A percentile compares a stretch with the other conserved stretches of the same genome.
These are phyloP conservation scores for Hippocampus abdominalis DNA, from an alignment of 2,113 vertebrate genomes.

Conservation along the genomic window DNA sequence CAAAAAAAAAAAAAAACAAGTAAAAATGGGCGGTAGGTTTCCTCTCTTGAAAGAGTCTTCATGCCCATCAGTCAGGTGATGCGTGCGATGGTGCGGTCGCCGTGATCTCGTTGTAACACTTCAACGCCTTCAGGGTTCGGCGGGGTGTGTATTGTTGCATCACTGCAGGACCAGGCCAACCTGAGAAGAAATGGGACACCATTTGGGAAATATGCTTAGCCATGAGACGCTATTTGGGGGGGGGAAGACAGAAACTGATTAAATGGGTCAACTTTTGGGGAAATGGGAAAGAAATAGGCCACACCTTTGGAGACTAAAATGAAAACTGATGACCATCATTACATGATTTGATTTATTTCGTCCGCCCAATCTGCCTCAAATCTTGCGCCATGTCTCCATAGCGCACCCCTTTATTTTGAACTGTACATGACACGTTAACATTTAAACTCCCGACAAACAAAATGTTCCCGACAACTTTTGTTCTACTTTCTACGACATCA, in stretches of 20 bases:
- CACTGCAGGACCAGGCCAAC: conserved; percentile 97
- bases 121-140: conserved; percentile 7
- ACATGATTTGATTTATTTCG: too few species aligned
- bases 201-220: background rate
- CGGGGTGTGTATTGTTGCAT: conserved; percentile 29
- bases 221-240: background rate
- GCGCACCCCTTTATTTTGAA: background rate
- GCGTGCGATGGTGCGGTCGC: conserved; percentile 56
- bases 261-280: background rate
- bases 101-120: conserved; percentile 61
- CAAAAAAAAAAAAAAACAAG: conserved; percentile 47
- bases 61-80: conserved; percentile 64
- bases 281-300: background rate
- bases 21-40: conserved; percentile 66
- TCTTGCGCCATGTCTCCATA: background rate
- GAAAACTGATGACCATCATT: too few species aligned
- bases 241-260: background rate
- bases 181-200: conserved; percentile 55
- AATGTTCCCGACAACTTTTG: too few species aligned
- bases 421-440: too few species aligned
- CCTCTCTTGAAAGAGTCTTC: conserved; percentile 69
- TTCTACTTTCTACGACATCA: background rate
- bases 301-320: too few species aligned
- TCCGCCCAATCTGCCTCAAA: too few species aligned
- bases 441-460: too few species aligned